Conservation (phyloP, 2,113 vertebrate genomes). For the Psittacula cyanocephala region DNA sequence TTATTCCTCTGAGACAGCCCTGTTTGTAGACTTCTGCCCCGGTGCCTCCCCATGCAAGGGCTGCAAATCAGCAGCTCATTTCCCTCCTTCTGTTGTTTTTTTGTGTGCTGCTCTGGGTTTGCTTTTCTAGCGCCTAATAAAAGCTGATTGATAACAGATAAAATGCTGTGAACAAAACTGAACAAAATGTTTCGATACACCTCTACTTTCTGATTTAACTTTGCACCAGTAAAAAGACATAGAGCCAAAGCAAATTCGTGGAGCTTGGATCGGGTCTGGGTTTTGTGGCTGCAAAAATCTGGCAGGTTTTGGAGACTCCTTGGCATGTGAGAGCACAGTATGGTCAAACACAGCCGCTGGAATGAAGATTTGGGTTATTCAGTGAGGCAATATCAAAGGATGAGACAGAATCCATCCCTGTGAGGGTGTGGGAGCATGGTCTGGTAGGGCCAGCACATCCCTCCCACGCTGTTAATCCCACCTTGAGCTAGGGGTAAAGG, state of each 20-base stretch:
- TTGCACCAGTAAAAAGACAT: neutral
- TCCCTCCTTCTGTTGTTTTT: neutral
- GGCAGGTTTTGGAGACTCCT: neutral
- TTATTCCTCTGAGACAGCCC: neutral
- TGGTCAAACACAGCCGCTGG: neutral
- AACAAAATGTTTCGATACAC: neutral
- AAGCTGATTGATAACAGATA: neutral
- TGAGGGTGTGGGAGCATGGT: fast-evolving
- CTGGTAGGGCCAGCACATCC: neutral
- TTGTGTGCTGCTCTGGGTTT: fast-evolving
- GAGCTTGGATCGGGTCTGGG: neutral
- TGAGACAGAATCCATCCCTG: neutral
- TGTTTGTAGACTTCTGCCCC: neutral
- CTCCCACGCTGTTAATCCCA: neutral
- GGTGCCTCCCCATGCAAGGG: neutral
- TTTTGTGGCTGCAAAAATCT: neutral
- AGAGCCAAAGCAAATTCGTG: neutral
- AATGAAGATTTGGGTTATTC: neutral
- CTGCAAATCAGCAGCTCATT: neutral
- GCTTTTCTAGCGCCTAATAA: neutral
- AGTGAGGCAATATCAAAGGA: neutral
- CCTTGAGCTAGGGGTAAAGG: neutral
- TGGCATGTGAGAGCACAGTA: neutral
- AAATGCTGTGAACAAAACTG: neutral
- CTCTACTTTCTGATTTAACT: neutral